These are phyloP conservation scores for Thereva nobilitata DNA, from an alignment of 2,888 invertebrate genomes.

Conservation along the genomic window DNA sequence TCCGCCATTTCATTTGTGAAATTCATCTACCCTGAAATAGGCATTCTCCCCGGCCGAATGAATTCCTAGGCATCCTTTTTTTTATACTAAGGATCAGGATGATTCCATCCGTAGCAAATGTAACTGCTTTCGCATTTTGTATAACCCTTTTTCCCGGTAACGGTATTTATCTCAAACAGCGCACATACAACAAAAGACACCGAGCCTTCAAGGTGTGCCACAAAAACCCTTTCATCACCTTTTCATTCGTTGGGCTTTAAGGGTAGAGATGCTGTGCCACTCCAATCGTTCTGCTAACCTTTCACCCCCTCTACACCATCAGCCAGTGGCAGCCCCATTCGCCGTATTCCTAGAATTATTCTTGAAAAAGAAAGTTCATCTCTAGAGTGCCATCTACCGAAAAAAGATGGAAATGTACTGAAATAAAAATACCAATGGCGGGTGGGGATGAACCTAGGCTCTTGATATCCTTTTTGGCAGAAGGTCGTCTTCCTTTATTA, in stretches of 20 bases:
- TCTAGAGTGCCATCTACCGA: conserved; percentile 8
- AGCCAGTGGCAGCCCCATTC: too few species aligned
- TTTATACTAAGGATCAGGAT: too few species aligned
- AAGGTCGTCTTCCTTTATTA: neutral
- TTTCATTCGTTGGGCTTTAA: conserved; percentile 2
- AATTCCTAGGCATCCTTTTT: conserved; percentile 13
- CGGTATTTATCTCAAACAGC: conserved; percentile 9
- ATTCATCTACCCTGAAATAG: conserved; percentile 19
- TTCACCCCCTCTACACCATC: too few species aligned
- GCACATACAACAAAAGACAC: conserved; percentile 13
- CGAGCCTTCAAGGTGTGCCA: conserved; percentile 14
- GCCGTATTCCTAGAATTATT: neutral
- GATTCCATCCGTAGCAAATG: conserved; percentile 16
- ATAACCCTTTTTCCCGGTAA: conserved; percentile 18
- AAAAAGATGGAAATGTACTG: conserved; percentile 14
- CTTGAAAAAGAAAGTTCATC: conserved; percentile 26
- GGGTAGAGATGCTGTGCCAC: too few species aligned
- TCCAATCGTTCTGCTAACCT: too few species aligned
- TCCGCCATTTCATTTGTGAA: conserved; percentile 23
- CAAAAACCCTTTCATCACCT: conserved; percentile 31
- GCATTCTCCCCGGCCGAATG: conserved; percentile 10
- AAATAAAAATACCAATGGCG: conserved; percentile 8
- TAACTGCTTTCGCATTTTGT: neutral
- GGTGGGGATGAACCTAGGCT: conserved; percentile 10
- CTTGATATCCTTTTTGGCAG: conserved; percentile 2